Evolutionary conservation across 2,888 invertebrate genomes (phyloP).

Genomic region (Caenorhabditis becei): DNA sequence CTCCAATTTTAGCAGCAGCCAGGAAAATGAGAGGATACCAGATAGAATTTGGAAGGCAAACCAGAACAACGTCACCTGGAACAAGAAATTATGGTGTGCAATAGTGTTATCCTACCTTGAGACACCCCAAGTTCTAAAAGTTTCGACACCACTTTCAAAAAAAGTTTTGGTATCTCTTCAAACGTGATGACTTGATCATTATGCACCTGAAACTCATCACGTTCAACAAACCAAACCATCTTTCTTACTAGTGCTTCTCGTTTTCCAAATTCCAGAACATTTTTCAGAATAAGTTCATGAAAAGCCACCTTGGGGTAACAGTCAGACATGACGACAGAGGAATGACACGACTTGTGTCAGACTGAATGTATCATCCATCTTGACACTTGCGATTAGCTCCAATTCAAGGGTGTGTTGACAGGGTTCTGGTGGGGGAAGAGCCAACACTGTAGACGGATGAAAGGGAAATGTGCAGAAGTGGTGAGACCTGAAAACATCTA

Average conservation of each 20-base stretch:
- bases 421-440: background rate
- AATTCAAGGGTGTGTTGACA: constrained; percentile 37
- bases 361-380: constrained; percentile 48
- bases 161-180: constrained; percentile 25
- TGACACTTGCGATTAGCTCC: constrained; percentile 51
- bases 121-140: constrained; percentile 14
- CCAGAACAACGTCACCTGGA: constrained; percentile 68
- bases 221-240: no score
- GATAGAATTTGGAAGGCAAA: constrained; percentile 69
- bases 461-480: no score
- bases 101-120: background rate
- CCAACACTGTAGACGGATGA: background rate
- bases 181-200: constrained; percentile 25
- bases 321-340: constrained; percentile 23
- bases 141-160: constrained; percentile 15
- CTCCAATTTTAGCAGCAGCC: constrained; percentile 69
- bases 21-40: constrained; percentile 73
- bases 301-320: constrained; percentile 48
- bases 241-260: constrained; percentile 43
- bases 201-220: constrained; percentile 47
- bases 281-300: constrained; percentile 45
- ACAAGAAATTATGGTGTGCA: background rate
- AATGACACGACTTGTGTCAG: background rate
- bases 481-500: no score
- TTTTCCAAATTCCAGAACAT: constrained; percentile 18